These are phyloP conservation scores for Oreotragus oreotragus DNA, from an alignment of 2,113 vertebrate genomes.

Conservation along the genomic window DNA sequence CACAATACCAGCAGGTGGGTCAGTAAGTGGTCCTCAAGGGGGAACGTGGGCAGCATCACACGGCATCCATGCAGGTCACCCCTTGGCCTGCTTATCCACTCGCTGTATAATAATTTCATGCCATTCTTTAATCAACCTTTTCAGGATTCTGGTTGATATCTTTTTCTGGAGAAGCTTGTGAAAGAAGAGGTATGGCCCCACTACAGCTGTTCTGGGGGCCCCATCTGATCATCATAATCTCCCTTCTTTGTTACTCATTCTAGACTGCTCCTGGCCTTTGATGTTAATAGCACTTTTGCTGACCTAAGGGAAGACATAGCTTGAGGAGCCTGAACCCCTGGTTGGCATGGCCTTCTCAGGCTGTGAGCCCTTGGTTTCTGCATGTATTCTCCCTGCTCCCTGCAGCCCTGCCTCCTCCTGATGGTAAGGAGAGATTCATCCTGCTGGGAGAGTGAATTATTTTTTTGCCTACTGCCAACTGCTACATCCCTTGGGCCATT, in stretches of 20 bases:
- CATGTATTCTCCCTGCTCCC: background rate
- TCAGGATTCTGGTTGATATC: background rate
- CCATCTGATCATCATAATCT: background rate
- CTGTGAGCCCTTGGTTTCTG: background rate
- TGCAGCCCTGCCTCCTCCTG: background rate
- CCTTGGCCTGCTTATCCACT: background rate
- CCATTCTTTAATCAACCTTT: background rate
- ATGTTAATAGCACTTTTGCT: background rate
- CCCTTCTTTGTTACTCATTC: background rate
- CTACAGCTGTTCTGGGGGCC: background rate
- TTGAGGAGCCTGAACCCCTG: background rate
- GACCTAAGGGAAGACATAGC: background rate
- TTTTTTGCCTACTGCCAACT: background rate
- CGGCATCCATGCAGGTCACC: background rate
- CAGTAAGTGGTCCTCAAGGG: background rate
- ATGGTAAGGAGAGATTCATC: background rate
- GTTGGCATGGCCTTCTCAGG: background rate
- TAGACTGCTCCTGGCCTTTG: background rate
- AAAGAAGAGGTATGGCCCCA: background rate
- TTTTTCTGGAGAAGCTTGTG: background rate
- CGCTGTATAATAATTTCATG: background rate
- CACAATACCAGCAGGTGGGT: background rate
- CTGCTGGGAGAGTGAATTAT: background rate
- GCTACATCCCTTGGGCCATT: background rate
- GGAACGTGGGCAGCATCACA: accelerated